Evolutionary conservation across 2,113 vertebrate species (phyloP).

Genomic region (Parotia lawesii): DNA sequence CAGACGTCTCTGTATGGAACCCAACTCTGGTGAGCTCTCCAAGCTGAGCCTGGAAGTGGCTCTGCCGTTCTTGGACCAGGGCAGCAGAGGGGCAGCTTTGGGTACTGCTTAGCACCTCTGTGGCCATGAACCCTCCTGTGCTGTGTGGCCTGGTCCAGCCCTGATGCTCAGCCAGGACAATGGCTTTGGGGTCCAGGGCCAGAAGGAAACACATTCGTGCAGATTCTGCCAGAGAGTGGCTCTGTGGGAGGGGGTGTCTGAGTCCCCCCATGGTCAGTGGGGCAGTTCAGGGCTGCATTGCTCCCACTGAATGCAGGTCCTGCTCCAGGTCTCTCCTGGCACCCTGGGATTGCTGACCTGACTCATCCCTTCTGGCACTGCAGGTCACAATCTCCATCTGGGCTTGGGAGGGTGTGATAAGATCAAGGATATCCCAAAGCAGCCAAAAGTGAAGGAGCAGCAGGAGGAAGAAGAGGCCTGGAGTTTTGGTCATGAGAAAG

Average conservation of each 20-base stretch:
- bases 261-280: accelerated
- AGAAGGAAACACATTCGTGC: not conserved
- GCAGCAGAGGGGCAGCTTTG: accelerated
- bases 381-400: not conserved
- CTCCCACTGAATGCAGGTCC: not conserved
- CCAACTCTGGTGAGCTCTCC: not conserved
- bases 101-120: not conserved
- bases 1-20: accelerated
- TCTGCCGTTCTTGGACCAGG: not conserved
- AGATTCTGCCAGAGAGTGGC: not conserved
- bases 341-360: not conserved
- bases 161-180: not conserved
- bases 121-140: not conserved
- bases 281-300: not conserved
- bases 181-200: not conserved
- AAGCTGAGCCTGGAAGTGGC: not conserved
- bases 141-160: not conserved
- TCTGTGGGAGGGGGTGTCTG: not conserved
- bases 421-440: not conserved
- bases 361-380: not conserved
- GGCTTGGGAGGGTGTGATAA: not conserved
- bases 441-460: not conserved
- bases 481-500: not conserved
- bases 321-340: not conserved
- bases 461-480: not conserved